Base-by-base conservation (phyloP, 2,113 vertebrate genomes). In the Gallinago paraguaiae region DNA sequence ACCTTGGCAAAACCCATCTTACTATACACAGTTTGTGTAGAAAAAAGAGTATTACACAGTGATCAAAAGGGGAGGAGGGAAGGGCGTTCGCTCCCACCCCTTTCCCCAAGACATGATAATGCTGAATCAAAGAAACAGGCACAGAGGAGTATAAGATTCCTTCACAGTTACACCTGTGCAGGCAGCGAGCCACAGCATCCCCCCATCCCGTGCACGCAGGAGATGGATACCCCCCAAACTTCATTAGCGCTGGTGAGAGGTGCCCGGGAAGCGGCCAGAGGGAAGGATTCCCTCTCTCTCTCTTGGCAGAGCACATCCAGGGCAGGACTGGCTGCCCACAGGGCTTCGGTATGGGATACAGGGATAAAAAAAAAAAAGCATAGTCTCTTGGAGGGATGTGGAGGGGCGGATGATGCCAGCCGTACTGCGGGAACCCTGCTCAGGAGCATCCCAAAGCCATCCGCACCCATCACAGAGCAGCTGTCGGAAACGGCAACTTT, bases 111-210 rank as follows among this genome's bases (percentile, higher is more conserved):
- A 95, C 90, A 93, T 83, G 15, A 60, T 64, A 95, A 96, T 13
- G 86, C 72, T 91, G 93, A 92, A 91, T 96, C 61, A 71, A 78
- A 94, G 84, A 87, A 92, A 95, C 90, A 97, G 96, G 96, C 97
- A 97, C 96, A 92, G 90, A 53, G 87, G 69, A 92, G 93, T 67
- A 45, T 90, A 87, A 86, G 77, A 83, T 90, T 94, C 91, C 86
- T 94, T 96, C 95, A 95, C 92, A 96, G 96, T 91, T 25, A 63
- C 3, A 7, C 18, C 94, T 85, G 63, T 67, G 80, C 46, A 69
- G 89, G 80, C 10, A 83, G 76, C 7, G 7, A 91, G 79, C 59
- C 63, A 30, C 78, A 76, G 88, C 84, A 71, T 7, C 68, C 79
- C 70, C 76, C 67, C 75, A 46, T 72, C 23, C 23, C 1, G 25